Evolutionary conservation across 2,888 invertebrate genomes (phyloP).

Genomic region (Chrysolina haemoptera): DNA sequence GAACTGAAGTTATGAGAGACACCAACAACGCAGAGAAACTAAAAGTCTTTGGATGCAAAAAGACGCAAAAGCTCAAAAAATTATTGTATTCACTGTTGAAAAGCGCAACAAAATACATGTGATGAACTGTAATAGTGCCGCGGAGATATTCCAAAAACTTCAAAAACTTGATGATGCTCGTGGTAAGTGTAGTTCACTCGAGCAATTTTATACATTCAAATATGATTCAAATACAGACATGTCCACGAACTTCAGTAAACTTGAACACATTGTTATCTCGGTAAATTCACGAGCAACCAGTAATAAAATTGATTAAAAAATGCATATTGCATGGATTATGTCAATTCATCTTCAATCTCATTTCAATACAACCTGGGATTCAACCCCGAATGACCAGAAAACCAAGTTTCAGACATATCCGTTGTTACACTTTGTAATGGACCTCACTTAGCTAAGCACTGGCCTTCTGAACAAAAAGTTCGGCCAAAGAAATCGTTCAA

Average conservation of each 20-base stretch:
- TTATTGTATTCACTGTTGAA: not conserved
- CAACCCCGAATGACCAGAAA: no score
- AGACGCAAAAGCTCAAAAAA: not conserved
- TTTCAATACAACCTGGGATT: constrained; percentile 12
- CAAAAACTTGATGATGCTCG: constrained; percentile 15
- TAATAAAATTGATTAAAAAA: constrained; percentile 5
- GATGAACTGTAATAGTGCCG: no score
- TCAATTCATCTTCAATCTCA: no score
- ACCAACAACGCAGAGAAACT: not conserved
- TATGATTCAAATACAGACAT: not conserved
- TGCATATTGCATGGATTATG: constrained; percentile 16
- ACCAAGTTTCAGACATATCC: not conserved
- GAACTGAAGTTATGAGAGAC: constrained; percentile 3
- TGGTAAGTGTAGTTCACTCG: not conserved
- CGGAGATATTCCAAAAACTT: not conserved
- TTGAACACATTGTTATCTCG: constrained; percentile 5
- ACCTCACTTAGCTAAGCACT: no score
- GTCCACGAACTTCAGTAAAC: not conserved
- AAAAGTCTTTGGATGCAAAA: not conserved
- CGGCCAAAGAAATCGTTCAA: no score
- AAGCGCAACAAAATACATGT: not conserved
- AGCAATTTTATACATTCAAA: constrained; percentile 9
- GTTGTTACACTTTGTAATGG: not conserved
- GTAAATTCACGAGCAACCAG: constrained; percentile 8
- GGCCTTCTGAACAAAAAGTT: no score